Conservation (phyloP, 2,113 vertebrate genomes). For the Chamaea fasciata region DNA sequence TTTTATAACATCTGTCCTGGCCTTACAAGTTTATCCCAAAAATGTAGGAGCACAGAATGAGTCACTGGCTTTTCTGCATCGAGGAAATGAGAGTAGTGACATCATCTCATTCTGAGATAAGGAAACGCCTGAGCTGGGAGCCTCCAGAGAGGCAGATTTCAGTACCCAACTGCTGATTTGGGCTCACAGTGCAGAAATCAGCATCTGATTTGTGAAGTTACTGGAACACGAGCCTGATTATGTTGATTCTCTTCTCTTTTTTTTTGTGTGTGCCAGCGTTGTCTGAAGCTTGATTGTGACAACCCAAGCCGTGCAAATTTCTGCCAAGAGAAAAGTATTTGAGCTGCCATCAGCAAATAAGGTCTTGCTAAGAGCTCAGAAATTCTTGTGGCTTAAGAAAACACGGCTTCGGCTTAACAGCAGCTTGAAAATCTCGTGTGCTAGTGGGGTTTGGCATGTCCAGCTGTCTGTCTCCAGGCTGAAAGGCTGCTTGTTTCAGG, state of each 20-base stretch:
- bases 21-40: neutral
- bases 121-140: neutral
- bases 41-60: neutral
- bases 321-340: neutral
- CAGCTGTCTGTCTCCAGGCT: neutral
- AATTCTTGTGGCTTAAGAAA: neutral
- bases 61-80: neutral
- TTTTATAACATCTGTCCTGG: neutral
- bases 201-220: neutral
- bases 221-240: neutral
- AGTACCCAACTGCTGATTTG: neutral
- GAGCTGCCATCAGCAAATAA: neutral
- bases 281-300: neutral
- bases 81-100: neutral
- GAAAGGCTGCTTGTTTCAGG: slow-evolving; percentile 39
- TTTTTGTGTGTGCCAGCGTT: neutral
- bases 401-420: neutral
- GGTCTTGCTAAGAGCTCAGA: neutral
- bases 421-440: neutral
- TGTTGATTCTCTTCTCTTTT: neutral
- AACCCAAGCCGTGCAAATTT: neutral
- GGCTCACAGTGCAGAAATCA: neutral
- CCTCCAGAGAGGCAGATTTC: neutral
- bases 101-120: neutral
- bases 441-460: neutral